phyloP scores from a whole-genome alignment of 2,797 vertebrate species.

The Brachyrhaphis roseni region DNA sequence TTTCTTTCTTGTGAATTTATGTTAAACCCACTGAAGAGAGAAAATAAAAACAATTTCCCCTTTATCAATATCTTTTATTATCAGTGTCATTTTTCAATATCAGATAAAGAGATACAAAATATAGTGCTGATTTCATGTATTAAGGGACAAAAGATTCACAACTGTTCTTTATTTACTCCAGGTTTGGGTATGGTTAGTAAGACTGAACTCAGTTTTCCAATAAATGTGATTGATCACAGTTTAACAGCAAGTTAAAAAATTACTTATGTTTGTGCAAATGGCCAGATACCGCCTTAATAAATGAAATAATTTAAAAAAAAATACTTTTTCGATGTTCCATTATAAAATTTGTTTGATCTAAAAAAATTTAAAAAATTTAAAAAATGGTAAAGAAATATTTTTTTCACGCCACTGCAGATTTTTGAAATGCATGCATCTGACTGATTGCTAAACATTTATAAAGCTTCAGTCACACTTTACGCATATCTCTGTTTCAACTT shows the following conservation, averaged over 20 bases:
- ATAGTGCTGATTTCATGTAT: too few species aligned
- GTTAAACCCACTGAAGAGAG: not conserved
- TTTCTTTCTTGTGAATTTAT: not conserved
- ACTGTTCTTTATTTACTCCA: not conserved
- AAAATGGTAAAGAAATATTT: not conserved
- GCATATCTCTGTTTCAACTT: constrained; percentile 37
- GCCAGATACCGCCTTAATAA: too few species aligned
- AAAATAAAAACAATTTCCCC: not conserved
- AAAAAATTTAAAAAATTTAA: fast-evolving
- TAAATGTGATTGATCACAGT: not conserved
- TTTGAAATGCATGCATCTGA: not conserved
- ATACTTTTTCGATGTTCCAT: not conserved
- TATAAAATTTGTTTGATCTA: not conserved
- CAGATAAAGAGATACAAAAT: not conserved
- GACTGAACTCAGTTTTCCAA: too few species aligned
- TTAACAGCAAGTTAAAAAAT: not conserved
- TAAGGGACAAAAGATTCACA: not conserved
- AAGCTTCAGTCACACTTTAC: constrained; percentile 59
- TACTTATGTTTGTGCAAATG: too few species aligned
- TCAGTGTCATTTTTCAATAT: not conserved
- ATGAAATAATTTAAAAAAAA: not conserved
- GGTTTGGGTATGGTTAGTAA: too few species aligned
- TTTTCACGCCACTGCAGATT: not conserved
- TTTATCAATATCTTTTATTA: not conserved
- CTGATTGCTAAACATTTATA: not conserved